Percentiles rank a stretch among this genome's conserved stretches.
Evolutionary conservation across 2,797 vertebrate genomes (phyloP).

Genomic region (Ibycter americanus): DNA sequence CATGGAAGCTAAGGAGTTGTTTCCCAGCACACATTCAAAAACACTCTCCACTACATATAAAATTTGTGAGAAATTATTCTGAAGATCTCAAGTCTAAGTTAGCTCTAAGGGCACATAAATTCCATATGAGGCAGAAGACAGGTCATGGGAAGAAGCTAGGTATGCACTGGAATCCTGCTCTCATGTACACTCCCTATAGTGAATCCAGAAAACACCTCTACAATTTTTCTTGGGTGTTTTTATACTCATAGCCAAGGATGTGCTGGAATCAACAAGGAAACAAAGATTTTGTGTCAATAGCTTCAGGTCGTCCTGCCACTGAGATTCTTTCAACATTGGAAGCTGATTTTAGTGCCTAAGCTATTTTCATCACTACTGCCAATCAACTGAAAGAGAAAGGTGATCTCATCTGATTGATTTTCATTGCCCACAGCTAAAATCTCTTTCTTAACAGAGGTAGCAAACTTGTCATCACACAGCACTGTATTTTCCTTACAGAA

Average conservation of each 20-base stretch:
- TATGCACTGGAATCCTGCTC: background rate
- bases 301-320: background rate
- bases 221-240: background rate
- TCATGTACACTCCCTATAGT: background rate
- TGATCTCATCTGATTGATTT: conserved; percentile 65
- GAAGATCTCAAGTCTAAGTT: background rate
- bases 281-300: conserved; percentile 3
- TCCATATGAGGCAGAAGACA: background rate
- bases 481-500: conserved; percentile 22
- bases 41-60: background rate
- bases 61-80: background rate
- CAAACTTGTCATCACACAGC: conserved; percentile 21
- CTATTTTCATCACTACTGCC: conserved; percentile 36
- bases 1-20: background rate
- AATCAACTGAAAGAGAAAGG: conserved; percentile 37
- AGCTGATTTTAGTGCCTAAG: conserved; percentile 1
- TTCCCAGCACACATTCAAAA: background rate
- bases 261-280: conserved; percentile 21
- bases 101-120: background rate
- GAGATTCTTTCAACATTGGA: conserved; percentile 9
- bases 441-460: conserved; percentile 9
- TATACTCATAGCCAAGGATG: background rate
- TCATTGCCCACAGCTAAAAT: conserved; percentile 59
- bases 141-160: background rate
- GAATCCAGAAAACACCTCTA: background rate